Conservation (phyloP, 2,113 vertebrate species). For the Apeltes quadracus region DNA sequence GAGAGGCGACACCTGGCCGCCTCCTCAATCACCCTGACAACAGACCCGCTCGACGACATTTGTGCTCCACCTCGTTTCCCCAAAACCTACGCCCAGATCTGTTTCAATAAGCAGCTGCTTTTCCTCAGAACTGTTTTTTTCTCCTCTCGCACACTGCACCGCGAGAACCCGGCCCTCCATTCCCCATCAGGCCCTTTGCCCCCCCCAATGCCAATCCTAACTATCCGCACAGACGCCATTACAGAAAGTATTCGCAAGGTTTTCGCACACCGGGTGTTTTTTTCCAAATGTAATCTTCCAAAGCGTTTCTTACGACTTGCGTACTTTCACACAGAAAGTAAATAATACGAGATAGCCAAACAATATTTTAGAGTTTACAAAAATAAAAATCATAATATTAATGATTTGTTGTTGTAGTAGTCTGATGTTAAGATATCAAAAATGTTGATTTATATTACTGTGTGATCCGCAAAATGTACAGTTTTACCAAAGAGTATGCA, state of each 20-base stretch:
- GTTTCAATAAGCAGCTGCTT: background rate
- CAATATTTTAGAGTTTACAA: background rate
- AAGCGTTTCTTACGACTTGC: too few relatives aligned
- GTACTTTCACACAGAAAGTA: background rate
- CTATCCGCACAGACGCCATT: background rate
- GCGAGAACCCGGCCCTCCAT: background rate
- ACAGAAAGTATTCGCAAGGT: background rate
- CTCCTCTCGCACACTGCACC: background rate
- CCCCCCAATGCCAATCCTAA: background rate
- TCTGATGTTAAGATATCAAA: too few relatives aligned
- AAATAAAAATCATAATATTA: background rate
- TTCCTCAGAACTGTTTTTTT: background rate
- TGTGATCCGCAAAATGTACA: background rate
- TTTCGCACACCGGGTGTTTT: background rate
- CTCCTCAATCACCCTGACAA: constrained; percentile 11
- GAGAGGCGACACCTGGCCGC: constrained; percentile 2
- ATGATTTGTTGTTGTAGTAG: background rate
- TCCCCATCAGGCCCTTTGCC: background rate
- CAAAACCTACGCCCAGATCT: background rate
- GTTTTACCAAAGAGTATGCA: background rate
- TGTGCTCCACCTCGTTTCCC: background rate
- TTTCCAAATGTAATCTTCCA: background rate
- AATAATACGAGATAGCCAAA: background rate
- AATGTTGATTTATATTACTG: background rate
- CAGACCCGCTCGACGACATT: background rate